Percentiles rank a stretch among this genome's conserved stretches.
Evolutionary conservation across 2,113 vertebrate genomes (phyloP).

Genomic region (Morone saxatilis): DNA sequence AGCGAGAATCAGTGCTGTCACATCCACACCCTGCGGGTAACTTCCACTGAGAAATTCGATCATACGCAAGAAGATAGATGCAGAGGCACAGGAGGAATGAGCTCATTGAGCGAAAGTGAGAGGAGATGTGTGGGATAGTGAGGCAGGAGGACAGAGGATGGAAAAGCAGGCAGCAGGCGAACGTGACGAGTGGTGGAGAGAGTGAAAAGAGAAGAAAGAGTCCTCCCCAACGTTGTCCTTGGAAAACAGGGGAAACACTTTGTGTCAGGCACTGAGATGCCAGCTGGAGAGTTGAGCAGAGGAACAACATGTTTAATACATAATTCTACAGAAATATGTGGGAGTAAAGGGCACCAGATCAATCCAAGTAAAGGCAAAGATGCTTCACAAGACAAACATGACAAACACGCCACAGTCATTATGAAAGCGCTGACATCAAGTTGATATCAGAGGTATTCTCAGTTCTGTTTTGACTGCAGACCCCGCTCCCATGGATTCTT

Average conservation of each 20-base stretch:
- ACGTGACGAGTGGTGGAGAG: conserved; percentile 43
- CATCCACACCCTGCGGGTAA: conserved; percentile 55
- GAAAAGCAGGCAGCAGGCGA: conserved; percentile 51
- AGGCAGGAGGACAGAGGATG: conserved; percentile 45
- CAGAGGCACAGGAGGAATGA: conserved; percentile 47
- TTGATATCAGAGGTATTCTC: conserved; percentile 23
- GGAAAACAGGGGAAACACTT: conserved; percentile 20
- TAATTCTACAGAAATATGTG: conserved; percentile 27
- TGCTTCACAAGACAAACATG: conserved; percentile 9
- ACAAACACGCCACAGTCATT: conserved; percentile 18
- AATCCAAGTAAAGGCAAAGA: not conserved
- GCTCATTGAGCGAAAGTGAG: conserved; percentile 49
- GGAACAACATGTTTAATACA: conserved; percentile 11
- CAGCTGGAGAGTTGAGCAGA: conserved; percentile 10
- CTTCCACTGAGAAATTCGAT: conserved; percentile 59
- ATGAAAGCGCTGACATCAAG: conserved; percentile 19
- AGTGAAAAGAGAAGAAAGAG: conserved; percentile 13
- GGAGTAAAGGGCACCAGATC: conserved; percentile 33
- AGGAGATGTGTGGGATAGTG: conserved; percentile 50
- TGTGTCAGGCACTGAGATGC: conserved; percentile 21
- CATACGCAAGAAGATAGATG: conserved; percentile 38
- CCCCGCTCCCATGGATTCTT: conserved; percentile 14
- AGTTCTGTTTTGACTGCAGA: conserved; percentile 32
- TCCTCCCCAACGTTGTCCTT: not conserved
- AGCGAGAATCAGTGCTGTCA: conserved; percentile 51